phyloP scores from a whole-genome alignment of 2,113 vertebrate genomes.

The Abramis brama region DNA sequence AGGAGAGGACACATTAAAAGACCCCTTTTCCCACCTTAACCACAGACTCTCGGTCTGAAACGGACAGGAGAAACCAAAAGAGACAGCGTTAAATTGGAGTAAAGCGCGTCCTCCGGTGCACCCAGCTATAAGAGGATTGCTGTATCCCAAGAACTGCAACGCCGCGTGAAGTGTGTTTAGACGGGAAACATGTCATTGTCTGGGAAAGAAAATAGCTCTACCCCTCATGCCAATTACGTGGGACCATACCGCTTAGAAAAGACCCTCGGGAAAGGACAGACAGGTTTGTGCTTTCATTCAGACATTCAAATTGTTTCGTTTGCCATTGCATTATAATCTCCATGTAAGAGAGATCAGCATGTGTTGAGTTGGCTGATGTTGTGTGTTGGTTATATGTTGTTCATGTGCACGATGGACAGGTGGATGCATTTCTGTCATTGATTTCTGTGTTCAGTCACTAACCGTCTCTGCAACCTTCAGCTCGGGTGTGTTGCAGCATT shows the following conservation, averaged over 20 bases:
- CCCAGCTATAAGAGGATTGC: slow-evolving; percentile 65
- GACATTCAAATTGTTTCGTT: neutral
- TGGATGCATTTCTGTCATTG: neutral
- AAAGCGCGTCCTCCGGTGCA: slow-evolving; percentile 62
- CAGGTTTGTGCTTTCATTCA: slow-evolving; percentile 85
- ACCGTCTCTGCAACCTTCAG: neutral
- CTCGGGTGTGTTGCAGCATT: slow-evolving; percentile 10
- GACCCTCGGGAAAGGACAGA: slow-evolving; percentile 99
- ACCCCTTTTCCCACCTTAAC: neutral
- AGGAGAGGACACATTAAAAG: slow-evolving; percentile 52
- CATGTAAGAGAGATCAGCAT: neutral
- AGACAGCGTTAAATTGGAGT: slow-evolving; percentile 32
- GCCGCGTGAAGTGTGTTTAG: slow-evolving; percentile 64
- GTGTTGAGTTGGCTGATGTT: neutral
- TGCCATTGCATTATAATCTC: slow-evolving; percentile 15
- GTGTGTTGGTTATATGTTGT: slow-evolving; percentile 42
- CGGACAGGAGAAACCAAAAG: slow-evolving; percentile 57
- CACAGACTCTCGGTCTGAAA: slow-evolving; percentile 65
- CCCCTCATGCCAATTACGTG: slow-evolving; percentile 98
- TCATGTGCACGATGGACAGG: slow-evolving; percentile 31
- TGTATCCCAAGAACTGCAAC: slow-evolving; percentile 63
- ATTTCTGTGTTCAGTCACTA: neutral
- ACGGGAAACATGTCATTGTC: slow-evolving; percentile 88
- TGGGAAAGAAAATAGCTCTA: slow-evolving; percentile 95
- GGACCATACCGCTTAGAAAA: slow-evolving; percentile 99